Conservation (phyloP, 1,140 invertebrate genomes). For the Cotesia vestalis region DNA sequence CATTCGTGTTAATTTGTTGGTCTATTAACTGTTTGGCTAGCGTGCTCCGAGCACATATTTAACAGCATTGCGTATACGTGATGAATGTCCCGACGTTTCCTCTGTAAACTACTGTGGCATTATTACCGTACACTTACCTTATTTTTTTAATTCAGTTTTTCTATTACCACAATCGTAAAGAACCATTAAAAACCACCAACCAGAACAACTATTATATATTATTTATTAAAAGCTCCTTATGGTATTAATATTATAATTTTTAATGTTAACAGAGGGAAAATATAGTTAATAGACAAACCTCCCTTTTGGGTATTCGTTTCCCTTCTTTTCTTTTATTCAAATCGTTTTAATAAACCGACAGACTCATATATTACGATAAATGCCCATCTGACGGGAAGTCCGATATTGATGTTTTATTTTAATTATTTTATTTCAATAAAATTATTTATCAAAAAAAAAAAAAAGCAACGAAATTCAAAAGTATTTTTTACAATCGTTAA, state of each 20-base stretch:
- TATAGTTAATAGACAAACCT: neutral
- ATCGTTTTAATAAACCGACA: too few species aligned
- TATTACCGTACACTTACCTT: constrained; percentile 43
- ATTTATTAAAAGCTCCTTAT: too few species aligned
- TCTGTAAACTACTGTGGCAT: constrained; percentile 37
- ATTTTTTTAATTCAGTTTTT: neutral
- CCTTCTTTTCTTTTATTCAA: too few species aligned
- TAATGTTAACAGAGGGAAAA: neutral
- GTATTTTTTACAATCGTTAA: too few species aligned
- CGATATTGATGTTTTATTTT: too few species aligned
- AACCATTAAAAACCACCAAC: too few species aligned
- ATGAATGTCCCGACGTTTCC: constrained; percentile 48
- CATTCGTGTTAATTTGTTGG: constrained; percentile 52
- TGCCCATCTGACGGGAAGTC: neutral
- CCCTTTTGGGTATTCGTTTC: too few species aligned
- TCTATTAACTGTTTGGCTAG: constrained; percentile 33
- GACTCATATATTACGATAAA: constrained; percentile 3
- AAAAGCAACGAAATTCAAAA: too few species aligned
- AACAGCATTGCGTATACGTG: constrained; percentile 38
- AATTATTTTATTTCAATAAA: too few species aligned
- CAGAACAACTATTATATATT: neutral
- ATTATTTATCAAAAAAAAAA: too few species aligned
- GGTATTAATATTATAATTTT: too few species aligned
- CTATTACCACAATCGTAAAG: neutral
- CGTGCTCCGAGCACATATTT: constrained; percentile 41